Evolutionary conservation across 2,888 invertebrate species (phyloP), one percentile per base, ranked within the genome.

Genomic region (Drosophila rubida): DNA sequence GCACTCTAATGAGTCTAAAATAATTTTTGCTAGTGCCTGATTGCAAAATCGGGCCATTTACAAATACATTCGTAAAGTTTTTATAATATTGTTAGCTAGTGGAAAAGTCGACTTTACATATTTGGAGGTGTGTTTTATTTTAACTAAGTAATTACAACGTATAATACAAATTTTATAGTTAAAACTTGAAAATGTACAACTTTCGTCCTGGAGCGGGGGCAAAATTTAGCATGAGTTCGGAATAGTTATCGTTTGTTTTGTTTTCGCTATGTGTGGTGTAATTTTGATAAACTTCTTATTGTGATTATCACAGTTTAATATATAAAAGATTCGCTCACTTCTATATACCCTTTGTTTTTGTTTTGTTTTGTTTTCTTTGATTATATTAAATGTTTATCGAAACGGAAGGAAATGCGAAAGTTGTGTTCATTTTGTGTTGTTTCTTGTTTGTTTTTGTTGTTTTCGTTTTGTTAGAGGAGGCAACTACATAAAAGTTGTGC

Each of bases 1-100:
- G 93, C 94, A 94, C 93, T 93, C 93, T 93, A 94, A 95, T 94
- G 95, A 94, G 94, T 94, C 94, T 94, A 90, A 91, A 79, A 69
- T 82, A 83, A 87, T 85, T 84, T 81, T 84, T 84, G 60, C 48
- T 76, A 66, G 87, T 65, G 85, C 85, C 79, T 69, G 81, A 30
- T 75, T 75, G 80, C 66, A 64, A 75, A 57, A 72, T 62, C 58
- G 78, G 81, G 81, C 78, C 78, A 69, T 70, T 67, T 8, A 46
- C 23, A 1, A 62, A 75, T 75, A 14, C 4, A 69, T 68, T 4
- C 2, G 1, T 25, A 13, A 39, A 19, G n/a, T n/a, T n/a, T n/a
- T n/a, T n/a, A n/a, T n/a, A n/a, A n/a, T n/a, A n/a, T n/a, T n/a
- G n/a, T n/a, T n/a, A n/a, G n/a, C n/a, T n/a, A n/a, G n/a, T n/a